phyloP scores from a whole-genome alignment of 2,113 vertebrate species.

The Rhizomys pruinosus region DNA sequence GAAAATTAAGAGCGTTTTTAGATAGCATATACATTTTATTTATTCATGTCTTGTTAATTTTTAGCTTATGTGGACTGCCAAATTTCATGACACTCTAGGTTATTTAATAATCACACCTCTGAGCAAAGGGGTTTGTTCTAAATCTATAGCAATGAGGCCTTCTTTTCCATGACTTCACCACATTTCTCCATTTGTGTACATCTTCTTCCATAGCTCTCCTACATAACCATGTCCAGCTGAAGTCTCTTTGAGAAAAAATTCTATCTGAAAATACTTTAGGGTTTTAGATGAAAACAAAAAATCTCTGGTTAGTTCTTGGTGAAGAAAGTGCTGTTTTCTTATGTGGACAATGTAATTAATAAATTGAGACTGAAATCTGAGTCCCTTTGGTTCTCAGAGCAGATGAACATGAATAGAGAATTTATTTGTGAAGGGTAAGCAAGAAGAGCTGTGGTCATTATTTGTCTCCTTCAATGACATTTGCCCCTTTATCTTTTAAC shows the following conservation, averaged over 20 bases:
- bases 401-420: not conserved
- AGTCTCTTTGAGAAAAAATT: not conserved
- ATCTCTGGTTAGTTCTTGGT: not conserved
- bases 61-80: not conserved
- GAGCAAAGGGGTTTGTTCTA: not conserved
- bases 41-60: not conserved
- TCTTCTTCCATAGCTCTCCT: not conserved
- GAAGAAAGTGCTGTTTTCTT: not conserved
- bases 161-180: not conserved
- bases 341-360: not conserved
- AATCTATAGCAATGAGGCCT: not conserved
- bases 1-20: not conserved
- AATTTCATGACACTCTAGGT: rapidly evolving
- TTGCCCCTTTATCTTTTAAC: not conserved
- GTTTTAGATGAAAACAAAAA: not conserved
- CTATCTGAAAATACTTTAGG: not conserved
- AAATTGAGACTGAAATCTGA: not conserved
- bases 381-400: not conserved
- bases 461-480: not conserved
- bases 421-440: not conserved
- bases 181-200: not conserved
- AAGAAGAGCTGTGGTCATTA: not conserved
- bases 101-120: not conserved
- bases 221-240: not conserved
- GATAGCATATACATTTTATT: not conserved